Evolutionary conservation across 30 jellyfish, hydroid and myxozoan genomes (phyloP).

Genomic region (Turritopsis dohrnii): DNA sequence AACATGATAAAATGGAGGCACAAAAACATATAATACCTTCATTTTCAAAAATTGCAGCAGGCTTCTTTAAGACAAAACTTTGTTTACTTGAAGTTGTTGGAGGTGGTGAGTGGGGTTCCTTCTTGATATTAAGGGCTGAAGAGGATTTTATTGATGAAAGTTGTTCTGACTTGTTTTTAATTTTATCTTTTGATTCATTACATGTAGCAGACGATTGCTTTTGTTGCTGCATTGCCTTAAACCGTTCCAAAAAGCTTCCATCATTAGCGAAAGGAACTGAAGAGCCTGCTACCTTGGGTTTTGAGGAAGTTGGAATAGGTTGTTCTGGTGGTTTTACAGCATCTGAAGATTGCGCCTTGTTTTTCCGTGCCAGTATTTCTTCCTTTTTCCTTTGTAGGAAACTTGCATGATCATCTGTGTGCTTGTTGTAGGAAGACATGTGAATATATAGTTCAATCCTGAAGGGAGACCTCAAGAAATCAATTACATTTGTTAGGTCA

Average conservation of each 20-base stretch:
- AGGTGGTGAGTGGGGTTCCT: constrained; percentile 15
- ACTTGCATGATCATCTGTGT: constrained; percentile 7
- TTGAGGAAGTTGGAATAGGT: constrained; percentile 21
- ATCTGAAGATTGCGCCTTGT: neutral
- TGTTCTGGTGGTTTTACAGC: constrained; percentile 2
- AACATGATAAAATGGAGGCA: neutral
- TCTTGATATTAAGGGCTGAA: constrained; percentile 28
- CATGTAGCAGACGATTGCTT: constrained; percentile 3
- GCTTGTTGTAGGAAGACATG: constrained; percentile 17
- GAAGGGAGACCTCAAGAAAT: neutral
- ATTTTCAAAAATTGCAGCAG: constrained; percentile 20
- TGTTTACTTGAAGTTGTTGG: constrained; percentile 24
- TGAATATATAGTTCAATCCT: neutral
- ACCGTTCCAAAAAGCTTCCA: constrained; percentile 83
- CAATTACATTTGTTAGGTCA: no score
- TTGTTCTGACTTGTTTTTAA: constrained; percentile 29
- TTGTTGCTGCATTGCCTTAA: constrained; percentile 79
- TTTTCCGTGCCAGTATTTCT: constrained; percentile 18
- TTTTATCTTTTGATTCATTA: constrained; percentile 5
- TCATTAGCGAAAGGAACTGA: constrained; percentile 50
- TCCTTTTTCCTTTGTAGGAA: constrained; percentile 16
- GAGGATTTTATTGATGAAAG: constrained; percentile 7
- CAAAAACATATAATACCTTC: neutral
- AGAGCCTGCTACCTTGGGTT: neutral
- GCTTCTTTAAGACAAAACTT: constrained; percentile 34